Base-by-base conservation (phyloP, 1,140 invertebrate species). In the Stegodyphus mimosarum region DNA sequence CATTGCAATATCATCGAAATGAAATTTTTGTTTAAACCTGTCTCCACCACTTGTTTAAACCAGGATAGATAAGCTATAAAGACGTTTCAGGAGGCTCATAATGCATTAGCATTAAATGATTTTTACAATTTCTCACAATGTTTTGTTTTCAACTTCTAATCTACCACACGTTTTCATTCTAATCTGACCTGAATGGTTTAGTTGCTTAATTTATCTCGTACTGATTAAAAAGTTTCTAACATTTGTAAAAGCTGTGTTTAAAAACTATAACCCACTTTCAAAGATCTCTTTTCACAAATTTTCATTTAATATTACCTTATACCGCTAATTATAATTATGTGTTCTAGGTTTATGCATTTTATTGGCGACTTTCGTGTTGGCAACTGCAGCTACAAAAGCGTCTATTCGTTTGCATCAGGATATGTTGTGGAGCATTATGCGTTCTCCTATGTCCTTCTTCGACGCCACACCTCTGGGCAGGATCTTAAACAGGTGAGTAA, bases 391-490 rank as follows among this genome's bases (percentile, higher is more conserved):
- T 15, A 60, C 55, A 2, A 9, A 15, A 60, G 55, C 55, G 2
- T 60, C 55, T 5, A 60, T 60, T 15, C 9, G 55, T 10, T 5
- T 60, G 55, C 97, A 98, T 92, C 90, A 92, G 87, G 89, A 93
- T 85, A 93, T 98, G 90, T 92, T 98, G 89, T 89, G 90, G 77
- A 93, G 93, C 89, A 92, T 98, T 89, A 90, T 98, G 89, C 93
- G 93, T 89, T 92, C 93, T 6, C 91, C 92, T 5, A 89, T 93
- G 89, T 78, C 87, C 6, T 93, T 93, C 92, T 97, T 95, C 88
- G 91, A 93, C 71, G 88, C 89, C 11, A 93, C 91, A 50, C 92
- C 95, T 50, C 90, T 93, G 84, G 96, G 95, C 11, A 92, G 94
- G 76, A 94, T 95, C 53, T 90, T 96, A 53, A 96, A 96, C 89